Conservation (phyloP, 2,888 invertebrate species). For the Mactromeris polynyma region DNA sequence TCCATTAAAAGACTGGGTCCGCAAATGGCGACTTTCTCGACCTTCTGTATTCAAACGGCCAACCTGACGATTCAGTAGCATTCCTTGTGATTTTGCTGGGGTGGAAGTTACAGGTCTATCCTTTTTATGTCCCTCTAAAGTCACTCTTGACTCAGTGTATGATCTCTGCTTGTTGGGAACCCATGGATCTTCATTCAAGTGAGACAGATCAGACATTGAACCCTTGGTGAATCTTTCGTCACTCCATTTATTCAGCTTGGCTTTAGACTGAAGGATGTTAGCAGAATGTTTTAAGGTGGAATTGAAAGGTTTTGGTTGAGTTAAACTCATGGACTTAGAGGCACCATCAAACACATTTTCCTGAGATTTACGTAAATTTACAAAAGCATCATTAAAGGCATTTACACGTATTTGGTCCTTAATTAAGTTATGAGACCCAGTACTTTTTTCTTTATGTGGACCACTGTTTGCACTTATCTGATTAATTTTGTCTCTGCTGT, state of each 20-base stretch:
- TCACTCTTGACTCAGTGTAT: conserved; percentile 56
- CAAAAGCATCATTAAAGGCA: conserved; percentile 76
- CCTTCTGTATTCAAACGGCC: conserved; percentile 47
- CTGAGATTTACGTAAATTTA: conserved; percentile 68
- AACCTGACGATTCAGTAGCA: conserved; percentile 38
- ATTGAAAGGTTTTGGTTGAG: conserved; percentile 69
- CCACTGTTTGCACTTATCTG: conserved; percentile 26
- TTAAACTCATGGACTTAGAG: conserved; percentile 56
- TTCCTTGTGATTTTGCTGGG: conserved; percentile 5
- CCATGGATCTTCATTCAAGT: conserved; percentile 79
- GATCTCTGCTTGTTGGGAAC: conserved; percentile 66
- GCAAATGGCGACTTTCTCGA: conserved; percentile 36
- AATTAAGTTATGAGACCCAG: conserved; percentile 40
- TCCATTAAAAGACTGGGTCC: conserved; percentile 63
- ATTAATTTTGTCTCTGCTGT: conserved; percentile 53
- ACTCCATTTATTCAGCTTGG: conserved; percentile 72
- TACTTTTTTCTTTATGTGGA: conserved; percentile 11
- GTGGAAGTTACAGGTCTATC: neutral
- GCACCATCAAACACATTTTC: conserved; percentile 63
- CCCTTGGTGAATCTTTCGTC: conserved; percentile 74
- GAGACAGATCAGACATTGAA: conserved; percentile 73
- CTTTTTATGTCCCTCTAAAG: conserved; percentile 9
- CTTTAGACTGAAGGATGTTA: conserved; percentile 61
- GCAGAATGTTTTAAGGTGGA: conserved; percentile 65
- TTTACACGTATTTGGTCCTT: conserved; percentile 70